Conservation (phyloP, 2,797 vertebrate species). For the Clarias pachynema region DNA sequence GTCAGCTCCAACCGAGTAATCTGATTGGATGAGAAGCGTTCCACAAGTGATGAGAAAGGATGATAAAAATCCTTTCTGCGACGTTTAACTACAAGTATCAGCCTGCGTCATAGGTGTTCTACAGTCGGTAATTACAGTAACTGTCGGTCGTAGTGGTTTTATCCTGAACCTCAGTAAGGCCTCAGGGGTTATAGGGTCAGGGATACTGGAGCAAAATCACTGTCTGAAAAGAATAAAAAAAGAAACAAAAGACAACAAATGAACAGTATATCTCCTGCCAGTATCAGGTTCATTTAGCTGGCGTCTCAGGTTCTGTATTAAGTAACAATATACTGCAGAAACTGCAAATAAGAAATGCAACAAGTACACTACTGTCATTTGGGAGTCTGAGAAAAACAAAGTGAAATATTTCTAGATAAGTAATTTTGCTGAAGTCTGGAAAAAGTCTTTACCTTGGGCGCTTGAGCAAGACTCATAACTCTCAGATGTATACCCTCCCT, state of each 20-base stretch:
- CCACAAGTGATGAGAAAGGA: too few species aligned
- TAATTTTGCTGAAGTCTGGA: neutral
- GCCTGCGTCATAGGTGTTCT: too few species aligned
- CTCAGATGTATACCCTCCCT: too few species aligned
- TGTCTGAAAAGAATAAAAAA: neutral
- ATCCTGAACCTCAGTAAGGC: neutral
- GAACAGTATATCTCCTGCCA: neutral
- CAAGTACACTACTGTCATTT: neutral
- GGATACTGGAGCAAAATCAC: neutral
- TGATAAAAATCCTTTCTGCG: too few species aligned
- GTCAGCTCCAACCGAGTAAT: too few species aligned
- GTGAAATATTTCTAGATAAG: too few species aligned
- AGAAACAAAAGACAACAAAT: too few species aligned
- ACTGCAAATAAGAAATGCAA: neutral
- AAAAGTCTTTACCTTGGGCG: neutral
- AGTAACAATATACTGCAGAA: neutral
- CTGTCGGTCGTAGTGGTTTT: too few species aligned
- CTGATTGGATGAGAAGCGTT: too few species aligned
- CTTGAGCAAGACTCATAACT: too few species aligned
- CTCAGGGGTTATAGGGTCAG: neutral
- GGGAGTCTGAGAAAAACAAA: neutral
- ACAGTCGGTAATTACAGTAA: too few species aligned
- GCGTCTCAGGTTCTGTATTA: neutral
- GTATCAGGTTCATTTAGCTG: neutral
- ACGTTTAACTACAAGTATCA: too few species aligned